Evolutionary conservation across 2,797 vertebrate genomes (phyloP).

Genomic region (Sebastes miniatus): DNA sequence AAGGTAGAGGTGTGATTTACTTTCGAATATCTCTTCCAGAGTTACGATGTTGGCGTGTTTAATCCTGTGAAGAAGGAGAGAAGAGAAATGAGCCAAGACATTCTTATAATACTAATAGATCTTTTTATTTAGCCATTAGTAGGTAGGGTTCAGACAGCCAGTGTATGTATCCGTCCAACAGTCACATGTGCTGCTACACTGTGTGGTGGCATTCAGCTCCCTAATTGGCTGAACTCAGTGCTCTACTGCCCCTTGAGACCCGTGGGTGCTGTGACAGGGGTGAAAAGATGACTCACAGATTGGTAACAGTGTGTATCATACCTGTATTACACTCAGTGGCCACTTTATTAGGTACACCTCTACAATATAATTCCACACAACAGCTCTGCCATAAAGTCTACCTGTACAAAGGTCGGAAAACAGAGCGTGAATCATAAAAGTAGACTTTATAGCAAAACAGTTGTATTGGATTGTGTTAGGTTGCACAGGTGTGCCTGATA

Average conservation of each 20-base stretch:
- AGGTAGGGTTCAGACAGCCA: neutral
- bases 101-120: neutral
- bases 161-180: neutral
- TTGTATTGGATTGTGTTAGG: neutral
- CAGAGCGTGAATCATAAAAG: neutral
- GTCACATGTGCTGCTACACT: slow-evolving; percentile 1
- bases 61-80: slow-evolving; percentile 82
- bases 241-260: slow-evolving; percentile 41
- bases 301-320: neutral
- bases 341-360: neutral
- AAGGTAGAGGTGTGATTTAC: slow-evolving; percentile 95
- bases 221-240: slow-evolving; percentile 51
- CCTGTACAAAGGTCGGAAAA: neutral
- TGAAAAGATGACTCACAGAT: slow-evolving; percentile 54
- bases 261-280: slow-evolving; percentile 33
- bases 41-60: slow-evolving; percentile 98
- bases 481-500: neutral
- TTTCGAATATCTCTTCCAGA: slow-evolving; percentile 97
- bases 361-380: neutral
- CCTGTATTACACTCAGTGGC: neutral
- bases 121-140: neutral
- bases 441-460: neutral
- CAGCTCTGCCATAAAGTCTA: neutral
- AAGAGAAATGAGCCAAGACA: neutral
- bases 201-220: slow-evolving; percentile 18